A percentile compares a stretch with the other conserved stretches of the same genome.
These are phyloP conservation scores for Drosophila engyochracea DNA, from an alignment of 2,888 invertebrate genomes.

Conservation along the genomic window DNA sequence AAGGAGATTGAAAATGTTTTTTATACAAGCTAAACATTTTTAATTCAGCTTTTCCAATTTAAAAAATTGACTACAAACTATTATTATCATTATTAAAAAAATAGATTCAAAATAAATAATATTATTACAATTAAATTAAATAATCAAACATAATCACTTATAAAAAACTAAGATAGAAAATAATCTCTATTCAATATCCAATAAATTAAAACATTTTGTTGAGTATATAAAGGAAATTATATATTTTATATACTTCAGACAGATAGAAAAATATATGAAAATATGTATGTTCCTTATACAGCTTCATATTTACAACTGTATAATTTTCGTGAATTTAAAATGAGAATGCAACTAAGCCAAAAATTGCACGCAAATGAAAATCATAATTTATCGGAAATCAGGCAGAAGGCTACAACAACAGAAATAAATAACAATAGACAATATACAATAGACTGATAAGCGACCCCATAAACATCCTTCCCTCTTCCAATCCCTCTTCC, in stretches of 20 bases:
- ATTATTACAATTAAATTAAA: background rate
- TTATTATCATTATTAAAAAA: background rate
- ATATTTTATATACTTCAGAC: constrained; percentile 8
- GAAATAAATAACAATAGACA: constrained; percentile 39
- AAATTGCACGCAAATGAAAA: constrained; percentile 55
- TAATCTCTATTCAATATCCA: background rate
- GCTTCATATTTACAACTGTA: constrained; percentile 25
- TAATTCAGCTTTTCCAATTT: background rate
- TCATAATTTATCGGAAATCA: constrained; percentile 55
- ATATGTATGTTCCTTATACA: constrained; percentile 9
- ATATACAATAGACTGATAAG: constrained; percentile 7
- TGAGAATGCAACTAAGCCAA: constrained; percentile 61
- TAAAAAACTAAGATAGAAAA: background rate
- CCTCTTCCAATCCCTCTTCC: background rate
- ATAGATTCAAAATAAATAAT: background rate
- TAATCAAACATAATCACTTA: background rate
- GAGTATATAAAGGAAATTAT: background rate
- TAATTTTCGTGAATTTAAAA: constrained; percentile 67
- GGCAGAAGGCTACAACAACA: constrained; percentile 35
- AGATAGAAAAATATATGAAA: constrained; percentile 16
- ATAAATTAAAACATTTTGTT: background rate
- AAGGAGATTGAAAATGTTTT: background rate
- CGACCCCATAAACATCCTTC: background rate
- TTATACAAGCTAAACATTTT: background rate
- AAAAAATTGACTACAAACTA: background rate